Conservation (phyloP, 2,888 invertebrate genomes). For the Tinea trinotella region DNA sequence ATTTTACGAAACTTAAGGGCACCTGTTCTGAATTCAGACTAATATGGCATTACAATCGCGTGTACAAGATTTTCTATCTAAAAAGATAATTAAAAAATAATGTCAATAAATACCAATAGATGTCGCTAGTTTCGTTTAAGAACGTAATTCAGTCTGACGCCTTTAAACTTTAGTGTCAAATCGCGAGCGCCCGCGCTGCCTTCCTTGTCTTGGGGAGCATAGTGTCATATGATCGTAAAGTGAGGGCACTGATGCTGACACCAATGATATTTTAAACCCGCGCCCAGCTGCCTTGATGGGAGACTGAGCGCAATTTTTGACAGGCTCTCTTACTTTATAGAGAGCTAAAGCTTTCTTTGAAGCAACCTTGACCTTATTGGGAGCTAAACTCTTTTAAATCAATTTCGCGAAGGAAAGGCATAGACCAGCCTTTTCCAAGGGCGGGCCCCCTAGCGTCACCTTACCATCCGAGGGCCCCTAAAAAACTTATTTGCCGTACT, state of each 20-base stretch:
- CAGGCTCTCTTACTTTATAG: conserved; percentile 79
- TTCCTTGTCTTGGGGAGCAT: conserved; percentile 92
- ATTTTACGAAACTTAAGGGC: no score
- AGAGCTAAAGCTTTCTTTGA: conserved; percentile 39
- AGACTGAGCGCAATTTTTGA: conserved; percentile 86
- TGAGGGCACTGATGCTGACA: conserved; percentile 90
- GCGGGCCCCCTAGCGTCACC: no score
- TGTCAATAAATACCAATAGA: conserved; percentile 31
- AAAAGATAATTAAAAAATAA: no score
- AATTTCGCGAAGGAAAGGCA: no score
- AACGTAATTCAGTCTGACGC: conserved; percentile 28
- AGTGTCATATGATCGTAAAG: conserved; percentile 89
- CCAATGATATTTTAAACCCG: conserved; percentile 69
- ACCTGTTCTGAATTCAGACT: no score
- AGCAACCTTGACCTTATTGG: no score
- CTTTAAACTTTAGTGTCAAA: conserved; percentile 4
- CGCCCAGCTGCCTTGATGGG: conserved; percentile 70
- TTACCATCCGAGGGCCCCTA: no score
- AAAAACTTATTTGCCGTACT: no score
- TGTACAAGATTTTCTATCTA: no score
- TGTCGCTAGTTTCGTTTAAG: conserved; percentile 34
- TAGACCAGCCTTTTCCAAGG: no score
- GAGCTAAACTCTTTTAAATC: no score
- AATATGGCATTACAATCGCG: no score
- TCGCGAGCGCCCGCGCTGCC: conserved; percentile 28